These are phyloP conservation scores for Elysia chlorotica DNA, from an alignment of 1,140 invertebrate genomes.

Conservation along the genomic window DNA sequence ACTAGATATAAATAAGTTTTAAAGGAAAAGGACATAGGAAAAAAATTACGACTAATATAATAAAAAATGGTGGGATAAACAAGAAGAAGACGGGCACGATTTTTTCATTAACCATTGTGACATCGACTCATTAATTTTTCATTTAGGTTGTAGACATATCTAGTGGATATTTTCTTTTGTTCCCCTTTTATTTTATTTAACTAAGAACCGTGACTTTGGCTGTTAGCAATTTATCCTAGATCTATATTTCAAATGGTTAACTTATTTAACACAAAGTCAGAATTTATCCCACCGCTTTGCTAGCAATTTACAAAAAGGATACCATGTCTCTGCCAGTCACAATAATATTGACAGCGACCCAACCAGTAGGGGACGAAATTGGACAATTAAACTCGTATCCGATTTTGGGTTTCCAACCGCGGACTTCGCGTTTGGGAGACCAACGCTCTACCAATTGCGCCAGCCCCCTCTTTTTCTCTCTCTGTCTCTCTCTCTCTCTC, in stretches of 20 bases:
- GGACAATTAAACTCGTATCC: neutral
- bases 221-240: too few relatives aligned
- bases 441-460: neutral
- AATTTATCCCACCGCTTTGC: too few relatives aligned
- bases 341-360: neutral
- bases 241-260: too few relatives aligned
- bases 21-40: neutral
- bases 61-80: neutral
- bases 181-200: neutral
- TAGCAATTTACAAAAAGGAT: too few relatives aligned
- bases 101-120: neutral
- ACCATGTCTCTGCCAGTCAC: too few relatives aligned
- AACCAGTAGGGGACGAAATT: neutral
- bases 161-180: neutral
- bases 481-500: neutral
- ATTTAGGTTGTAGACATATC: too few relatives aligned
- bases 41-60: neutral
- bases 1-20: too few relatives aligned
- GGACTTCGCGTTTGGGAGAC: neutral
- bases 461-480: neutral
- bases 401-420: neutral
- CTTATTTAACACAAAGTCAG: too few relatives aligned
- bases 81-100: neutral
- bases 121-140: neutral
- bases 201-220: neutral